These are phyloP conservation scores for Dasyornis broadbenti DNA, from an alignment of 2,113 vertebrate genomes.

Conservation along the genomic window DNA sequence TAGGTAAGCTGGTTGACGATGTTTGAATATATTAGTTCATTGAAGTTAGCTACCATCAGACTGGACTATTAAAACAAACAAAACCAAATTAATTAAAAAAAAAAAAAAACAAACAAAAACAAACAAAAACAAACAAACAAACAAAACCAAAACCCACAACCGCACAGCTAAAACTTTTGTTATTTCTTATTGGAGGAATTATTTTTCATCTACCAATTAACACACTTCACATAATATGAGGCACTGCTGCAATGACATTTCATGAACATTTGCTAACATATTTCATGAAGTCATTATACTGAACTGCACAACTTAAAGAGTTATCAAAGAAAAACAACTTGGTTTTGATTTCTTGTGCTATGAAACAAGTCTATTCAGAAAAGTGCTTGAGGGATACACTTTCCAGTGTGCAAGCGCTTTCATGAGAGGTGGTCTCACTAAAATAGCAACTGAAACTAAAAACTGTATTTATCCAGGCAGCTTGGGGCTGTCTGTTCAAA, in stretches of 20 bases:
- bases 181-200: background rate
- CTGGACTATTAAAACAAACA: background rate
- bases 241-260: background rate
- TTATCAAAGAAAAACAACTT: constrained; percentile 45
- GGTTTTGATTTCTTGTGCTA: constrained; percentile 6
- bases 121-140: background rate
- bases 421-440: constrained; percentile 42
- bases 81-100: background rate
- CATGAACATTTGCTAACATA: background rate
- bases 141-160: no score
- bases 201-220: background rate
- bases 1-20: background rate
- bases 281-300: background rate
- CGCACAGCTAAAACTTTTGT: background rate
- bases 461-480: constrained; percentile 27
- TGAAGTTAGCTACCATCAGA: background rate
- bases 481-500: constrained; percentile 32
- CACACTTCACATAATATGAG: background rate
- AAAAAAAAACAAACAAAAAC: background rate
- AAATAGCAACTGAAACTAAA: constrained; percentile 48
- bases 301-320: background rate
- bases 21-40: background rate
- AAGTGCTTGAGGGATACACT: background rate
- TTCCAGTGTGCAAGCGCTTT: constrained; percentile 5
- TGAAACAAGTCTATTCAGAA: background rate